Conservation (phyloP, 2,113 vertebrate species). For the Beaufortia kweichowensis region DNA sequence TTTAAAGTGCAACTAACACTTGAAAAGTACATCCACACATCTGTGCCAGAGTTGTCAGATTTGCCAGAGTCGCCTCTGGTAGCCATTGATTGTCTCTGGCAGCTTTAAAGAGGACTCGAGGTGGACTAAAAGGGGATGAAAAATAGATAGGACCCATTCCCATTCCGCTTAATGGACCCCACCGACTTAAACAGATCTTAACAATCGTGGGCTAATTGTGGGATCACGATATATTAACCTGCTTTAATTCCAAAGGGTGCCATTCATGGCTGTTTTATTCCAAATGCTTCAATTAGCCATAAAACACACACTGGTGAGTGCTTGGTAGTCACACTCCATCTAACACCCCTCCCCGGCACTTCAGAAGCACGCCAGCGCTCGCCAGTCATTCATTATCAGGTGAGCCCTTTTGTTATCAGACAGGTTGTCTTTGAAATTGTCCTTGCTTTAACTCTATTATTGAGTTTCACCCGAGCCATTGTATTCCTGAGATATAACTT, state of each 20-base stretch:
- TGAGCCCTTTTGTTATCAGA: conserved; percentile 75
- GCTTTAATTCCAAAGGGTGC: conserved; percentile 75
- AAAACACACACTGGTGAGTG: conserved; percentile 74
- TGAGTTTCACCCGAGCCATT: conserved; percentile 68
- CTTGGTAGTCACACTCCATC: conserved; percentile 57
- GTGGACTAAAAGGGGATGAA: conserved; percentile 59
- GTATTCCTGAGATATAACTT: conserved; percentile 73
- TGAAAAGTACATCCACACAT: neutral
- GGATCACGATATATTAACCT: conserved; percentile 85
- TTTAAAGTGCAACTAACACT: conserved; percentile 25
- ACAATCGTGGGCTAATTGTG: conserved; percentile 83
- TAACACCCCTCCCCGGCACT: conserved; percentile 37
- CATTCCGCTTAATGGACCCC: conserved; percentile 82
- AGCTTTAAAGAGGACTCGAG: conserved; percentile 55
- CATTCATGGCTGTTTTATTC: conserved; percentile 74
- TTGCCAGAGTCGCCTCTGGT: conserved; percentile 49
- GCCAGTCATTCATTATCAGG: conserved; percentile 75
- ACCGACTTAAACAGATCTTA: conserved; percentile 85
- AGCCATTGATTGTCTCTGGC: conserved; percentile 63
- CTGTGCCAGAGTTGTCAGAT: conserved; percentile 17
- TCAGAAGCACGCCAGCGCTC: conserved; percentile 61
- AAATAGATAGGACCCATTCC: conserved; percentile 58
- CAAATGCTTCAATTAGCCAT: conserved; percentile 80
- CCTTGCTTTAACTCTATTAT: conserved; percentile 77
- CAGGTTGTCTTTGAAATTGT: conserved; percentile 74